Conservation (phyloP, 2,888 invertebrate species). For the Spisula solida region DNA sequence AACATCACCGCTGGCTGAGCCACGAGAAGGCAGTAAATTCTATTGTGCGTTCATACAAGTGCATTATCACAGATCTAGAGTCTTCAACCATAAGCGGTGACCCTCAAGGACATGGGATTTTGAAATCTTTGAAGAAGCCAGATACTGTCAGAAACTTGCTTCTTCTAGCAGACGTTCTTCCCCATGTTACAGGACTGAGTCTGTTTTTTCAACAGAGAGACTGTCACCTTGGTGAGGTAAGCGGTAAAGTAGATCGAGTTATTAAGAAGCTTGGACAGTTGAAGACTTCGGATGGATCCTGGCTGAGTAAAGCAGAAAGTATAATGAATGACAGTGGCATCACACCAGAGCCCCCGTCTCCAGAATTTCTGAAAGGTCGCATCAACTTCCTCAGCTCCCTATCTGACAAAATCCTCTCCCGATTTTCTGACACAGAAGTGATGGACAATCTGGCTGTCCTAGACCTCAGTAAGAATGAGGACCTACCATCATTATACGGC, state of each 20-base stretch:
- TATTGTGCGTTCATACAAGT: constrained; percentile 50
- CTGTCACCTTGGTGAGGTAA: constrained; percentile 51
- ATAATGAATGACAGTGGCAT: constrained; percentile 27
- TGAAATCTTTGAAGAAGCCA: constrained; percentile 62
- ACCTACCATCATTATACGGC: constrained; percentile 43
- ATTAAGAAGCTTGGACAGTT: constrained; percentile 32
- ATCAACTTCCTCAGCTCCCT: constrained; percentile 26
- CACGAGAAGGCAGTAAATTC: constrained; percentile 61
- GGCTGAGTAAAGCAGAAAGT: constrained; percentile 37
- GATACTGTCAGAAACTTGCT: constrained; percentile 48
- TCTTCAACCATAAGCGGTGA: constrained; percentile 39
- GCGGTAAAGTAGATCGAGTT: constrained; percentile 49
- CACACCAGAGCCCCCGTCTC: background rate
- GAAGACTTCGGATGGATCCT: constrained; percentile 47
- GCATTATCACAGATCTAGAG: constrained; percentile 61
- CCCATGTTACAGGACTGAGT: constrained; percentile 40
- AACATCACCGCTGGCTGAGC: constrained; percentile 68
- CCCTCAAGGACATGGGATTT: constrained; percentile 60
- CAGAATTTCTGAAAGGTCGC: constrained; percentile 13
- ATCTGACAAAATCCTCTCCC: constrained; percentile 46
- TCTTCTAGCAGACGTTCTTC: constrained; percentile 64
- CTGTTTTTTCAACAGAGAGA: constrained; percentile 57
- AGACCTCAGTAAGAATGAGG: background rate
- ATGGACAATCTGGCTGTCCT: constrained; percentile 52
- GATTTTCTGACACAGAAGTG: constrained; percentile 60